These are phyloP conservation scores for Drosophila nannoptera DNA, from an alignment of 1,140 invertebrate genomes.

Conservation along the genomic window DNA sequence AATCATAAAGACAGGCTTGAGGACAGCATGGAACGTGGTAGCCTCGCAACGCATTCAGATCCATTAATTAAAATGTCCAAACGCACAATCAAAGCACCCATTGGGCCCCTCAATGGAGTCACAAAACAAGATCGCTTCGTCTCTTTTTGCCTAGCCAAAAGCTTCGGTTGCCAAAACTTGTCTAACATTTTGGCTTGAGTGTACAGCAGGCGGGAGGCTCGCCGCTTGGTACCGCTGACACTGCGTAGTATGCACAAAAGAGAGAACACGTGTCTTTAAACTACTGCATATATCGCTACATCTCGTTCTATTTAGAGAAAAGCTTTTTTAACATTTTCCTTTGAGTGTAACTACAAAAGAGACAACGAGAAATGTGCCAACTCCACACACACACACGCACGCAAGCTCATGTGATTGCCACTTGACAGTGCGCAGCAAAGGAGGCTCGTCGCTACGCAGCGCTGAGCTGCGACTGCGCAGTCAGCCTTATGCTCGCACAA, in stretches of 20 bases:
- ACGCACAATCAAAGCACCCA: slow-evolving; percentile 53
- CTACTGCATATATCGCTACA: neutral
- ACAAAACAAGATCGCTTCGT: no score
- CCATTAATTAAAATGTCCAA: slow-evolving; percentile 67
- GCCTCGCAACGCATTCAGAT: slow-evolving; percentile 42
- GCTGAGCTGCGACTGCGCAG: slow-evolving; percentile 55
- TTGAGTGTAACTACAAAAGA: slow-evolving; percentile 32
- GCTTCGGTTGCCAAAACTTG: neutral
- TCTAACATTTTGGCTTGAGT: neutral
- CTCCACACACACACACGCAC: slow-evolving; percentile 21
- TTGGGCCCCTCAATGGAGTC: neutral
- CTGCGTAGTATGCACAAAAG: slow-evolving; percentile 33
- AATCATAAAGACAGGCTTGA: slow-evolving; percentile 53
- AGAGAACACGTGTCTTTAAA: slow-evolving; percentile 22
- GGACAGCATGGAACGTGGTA: slow-evolving; percentile 5
- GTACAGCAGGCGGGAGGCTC: neutral
- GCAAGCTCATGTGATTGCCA: slow-evolving; percentile 23
- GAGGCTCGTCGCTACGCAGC: slow-evolving; percentile 62
- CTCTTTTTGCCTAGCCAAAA: neutral
- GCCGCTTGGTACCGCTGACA: neutral
- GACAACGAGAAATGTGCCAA: slow-evolving; percentile 23
- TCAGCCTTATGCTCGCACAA: slow-evolving; percentile 29
- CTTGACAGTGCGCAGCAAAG: slow-evolving; percentile 57
- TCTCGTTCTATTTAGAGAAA: slow-evolving; percentile 15
- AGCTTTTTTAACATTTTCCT: slow-evolving; percentile 10